Evolutionary conservation across 2,113 vertebrate species (phyloP), one percentile per base, ranked within the genome.

Genomic region (Brachyhypopomus occidentalis): DNA sequence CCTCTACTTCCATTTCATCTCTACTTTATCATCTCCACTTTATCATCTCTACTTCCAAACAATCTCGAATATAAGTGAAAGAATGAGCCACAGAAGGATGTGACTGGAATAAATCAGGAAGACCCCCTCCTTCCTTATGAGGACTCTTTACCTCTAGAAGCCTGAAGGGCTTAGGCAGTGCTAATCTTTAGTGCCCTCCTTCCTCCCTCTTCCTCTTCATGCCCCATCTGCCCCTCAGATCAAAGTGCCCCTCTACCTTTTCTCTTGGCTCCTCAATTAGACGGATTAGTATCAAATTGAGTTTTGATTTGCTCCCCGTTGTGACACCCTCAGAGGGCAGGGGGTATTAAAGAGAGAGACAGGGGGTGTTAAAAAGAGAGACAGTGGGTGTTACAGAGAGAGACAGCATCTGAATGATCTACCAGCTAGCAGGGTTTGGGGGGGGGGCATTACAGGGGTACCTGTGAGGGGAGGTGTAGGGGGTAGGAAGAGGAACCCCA

Each of bases 261-360:
- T 76, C 75, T 82, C 85, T 84, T 85, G 73, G 79, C 80, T 87
- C 76, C 80, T 89, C 85, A 88, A 90, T 91, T 89, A 89, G 84
- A 87, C 48, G 86, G 89, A 91, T 92, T 90, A 89, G 89, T 88
- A 86, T 90, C 86, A 90, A 90, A 90, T 91, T 88, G 78, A 88
- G 86, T 88, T 91, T 88, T 89, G 87, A 90, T 90, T 88, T 83
- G 79, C 72, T 85, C 81, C 82, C 77, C 11, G 56, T 78, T 80
- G 82, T 87, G 84, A 86, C 71, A 77, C 58, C 62, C 83, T 86
- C 79, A n/a, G 77, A 62, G 82, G 36, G 77, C 38, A 52, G 30
- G 52, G 48, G 34, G 64, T 69, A 48, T 56, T n/a, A 36, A 20
- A 36, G 14, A 9, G 23, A 48, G 62, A 67, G 60, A 64, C 58